phyloP scores from a whole-genome alignment of 2,888 invertebrate species.

The Globia sparganii region DNA sequence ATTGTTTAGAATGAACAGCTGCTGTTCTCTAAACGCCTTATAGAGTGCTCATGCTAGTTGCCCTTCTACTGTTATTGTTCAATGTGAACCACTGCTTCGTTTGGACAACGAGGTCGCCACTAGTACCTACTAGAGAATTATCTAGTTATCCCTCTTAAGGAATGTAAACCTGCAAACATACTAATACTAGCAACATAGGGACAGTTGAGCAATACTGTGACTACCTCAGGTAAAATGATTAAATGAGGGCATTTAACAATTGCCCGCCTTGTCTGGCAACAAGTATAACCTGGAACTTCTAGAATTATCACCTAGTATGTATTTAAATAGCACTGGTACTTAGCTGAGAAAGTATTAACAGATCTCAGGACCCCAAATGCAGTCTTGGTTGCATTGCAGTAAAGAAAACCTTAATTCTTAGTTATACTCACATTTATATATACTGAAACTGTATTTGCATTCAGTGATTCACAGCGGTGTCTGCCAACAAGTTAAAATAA shows the following conservation, averaged over 20 bases:
- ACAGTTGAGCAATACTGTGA: not conserved
- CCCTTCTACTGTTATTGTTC: constrained; percentile 54
- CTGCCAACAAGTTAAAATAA: constrained; percentile 83
- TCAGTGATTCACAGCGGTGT: constrained; percentile 61
- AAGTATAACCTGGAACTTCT: constrained; percentile 4
- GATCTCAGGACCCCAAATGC: not conserved
- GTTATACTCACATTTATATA: constrained; percentile 18
- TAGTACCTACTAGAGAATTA: constrained; percentile 4
- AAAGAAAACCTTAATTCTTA: constrained; percentile 14
- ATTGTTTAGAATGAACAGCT: not conserved
- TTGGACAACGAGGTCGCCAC: constrained; percentile 48
- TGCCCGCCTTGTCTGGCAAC: not conserved
- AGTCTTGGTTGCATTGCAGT: constrained; percentile 4
- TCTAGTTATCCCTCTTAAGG: not conserved
- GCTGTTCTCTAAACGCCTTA: constrained; percentile 25
- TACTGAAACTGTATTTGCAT: constrained; percentile 46
- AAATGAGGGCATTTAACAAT: not conserved
- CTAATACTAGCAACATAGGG: constrained; percentile 1
- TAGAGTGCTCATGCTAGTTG: not conserved
- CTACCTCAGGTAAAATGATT: not conserved
- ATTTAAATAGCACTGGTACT: not conserved
- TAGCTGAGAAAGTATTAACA: not conserved
- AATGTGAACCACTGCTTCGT: constrained; percentile 71
- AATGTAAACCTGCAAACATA: not conserved
- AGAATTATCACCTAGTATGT: not conserved